A percentile compares a stretch with the other conserved stretches of the same genome.
phyloP scores from a whole-genome alignment of 2,113 vertebrate species.

The Casuarius casuarius region DNA sequence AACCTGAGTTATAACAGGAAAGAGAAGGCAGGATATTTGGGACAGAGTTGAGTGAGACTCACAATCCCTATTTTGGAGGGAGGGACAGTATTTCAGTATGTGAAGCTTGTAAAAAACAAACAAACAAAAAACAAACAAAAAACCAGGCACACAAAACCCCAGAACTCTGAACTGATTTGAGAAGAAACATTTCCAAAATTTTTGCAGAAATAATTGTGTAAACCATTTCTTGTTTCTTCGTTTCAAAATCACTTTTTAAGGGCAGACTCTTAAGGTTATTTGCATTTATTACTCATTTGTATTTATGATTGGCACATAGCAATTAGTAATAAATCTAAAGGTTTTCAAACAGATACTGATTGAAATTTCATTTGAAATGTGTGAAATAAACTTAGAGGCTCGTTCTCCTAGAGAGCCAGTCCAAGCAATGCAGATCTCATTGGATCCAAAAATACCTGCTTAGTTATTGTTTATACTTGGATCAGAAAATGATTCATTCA shows the following conservation, averaged over 20 bases:
- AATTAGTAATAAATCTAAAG: neutral
- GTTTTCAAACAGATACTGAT: fast-evolving
- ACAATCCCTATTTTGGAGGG: neutral
- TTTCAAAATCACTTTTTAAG: neutral
- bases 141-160: too few species aligned
- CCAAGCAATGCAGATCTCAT: fast-evolving
- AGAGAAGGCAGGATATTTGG: neutral
- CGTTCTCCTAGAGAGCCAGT: neutral
- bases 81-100: neutral
- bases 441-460: neutral
- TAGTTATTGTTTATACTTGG: fast-evolving
- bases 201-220: neutral
- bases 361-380: neutral
- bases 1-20: conserved; percentile 27
- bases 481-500: fast-evolving
- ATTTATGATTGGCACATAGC: neutral
- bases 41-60: neutral
- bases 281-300: neutral
- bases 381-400: neutral
- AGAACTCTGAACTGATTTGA: neutral
- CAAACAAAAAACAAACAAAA: too few species aligned
- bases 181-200: neutral
- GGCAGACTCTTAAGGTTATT: neutral
- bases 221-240: neutral
- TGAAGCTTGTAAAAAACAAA: too few species aligned